These are phyloP conservation scores for Epinephelus awoara DNA, from an alignment of 2,797 vertebrate genomes.

Conservation along the genomic window DNA sequence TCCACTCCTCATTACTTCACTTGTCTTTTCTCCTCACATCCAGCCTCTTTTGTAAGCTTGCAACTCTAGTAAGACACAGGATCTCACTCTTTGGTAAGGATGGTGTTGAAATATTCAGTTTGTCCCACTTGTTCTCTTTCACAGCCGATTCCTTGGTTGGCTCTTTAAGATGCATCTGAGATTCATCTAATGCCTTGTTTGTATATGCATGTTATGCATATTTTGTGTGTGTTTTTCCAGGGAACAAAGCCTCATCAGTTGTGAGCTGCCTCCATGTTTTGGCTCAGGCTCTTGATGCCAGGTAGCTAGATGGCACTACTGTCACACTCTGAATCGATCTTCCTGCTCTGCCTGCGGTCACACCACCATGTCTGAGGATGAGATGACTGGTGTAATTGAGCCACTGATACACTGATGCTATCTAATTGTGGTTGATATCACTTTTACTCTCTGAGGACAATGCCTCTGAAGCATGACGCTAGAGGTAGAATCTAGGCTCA, in stretches of 20 bases:
- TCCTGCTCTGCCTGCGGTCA: constrained; percentile 49
- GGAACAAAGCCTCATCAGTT: constrained; percentile 89
- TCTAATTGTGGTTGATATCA: constrained; percentile 67
- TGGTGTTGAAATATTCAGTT: constrained; percentile 26
- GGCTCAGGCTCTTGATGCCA: constrained; percentile 94
- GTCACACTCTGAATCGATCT: constrained; percentile 50
- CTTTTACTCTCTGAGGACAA: constrained; percentile 55
- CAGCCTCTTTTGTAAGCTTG: constrained; percentile 86
- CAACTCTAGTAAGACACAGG: constrained; percentile 79
- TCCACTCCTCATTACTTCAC: constrained; percentile 72
- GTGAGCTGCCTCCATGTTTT: constrained; percentile 93
- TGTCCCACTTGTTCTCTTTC: background rate
- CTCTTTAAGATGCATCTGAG: background rate
- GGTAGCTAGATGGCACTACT: constrained; percentile 85
- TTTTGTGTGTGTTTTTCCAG: constrained; percentile 76
- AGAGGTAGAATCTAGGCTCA: constrained; percentile 30
- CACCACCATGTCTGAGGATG: constrained; percentile 55
- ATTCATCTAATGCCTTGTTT: background rate
- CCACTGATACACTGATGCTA: constrained; percentile 61
- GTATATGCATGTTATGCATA: background rate
- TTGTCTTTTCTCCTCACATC: constrained; percentile 52
- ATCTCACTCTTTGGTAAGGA: constrained; percentile 83
- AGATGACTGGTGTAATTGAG: constrained; percentile 69
- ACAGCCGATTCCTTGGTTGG: background rate
- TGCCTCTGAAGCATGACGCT: constrained; percentile 47